phyloP scores from a whole-genome alignment of 2,113 vertebrate species.

The Phrynosoma platyrhinos region DNA sequence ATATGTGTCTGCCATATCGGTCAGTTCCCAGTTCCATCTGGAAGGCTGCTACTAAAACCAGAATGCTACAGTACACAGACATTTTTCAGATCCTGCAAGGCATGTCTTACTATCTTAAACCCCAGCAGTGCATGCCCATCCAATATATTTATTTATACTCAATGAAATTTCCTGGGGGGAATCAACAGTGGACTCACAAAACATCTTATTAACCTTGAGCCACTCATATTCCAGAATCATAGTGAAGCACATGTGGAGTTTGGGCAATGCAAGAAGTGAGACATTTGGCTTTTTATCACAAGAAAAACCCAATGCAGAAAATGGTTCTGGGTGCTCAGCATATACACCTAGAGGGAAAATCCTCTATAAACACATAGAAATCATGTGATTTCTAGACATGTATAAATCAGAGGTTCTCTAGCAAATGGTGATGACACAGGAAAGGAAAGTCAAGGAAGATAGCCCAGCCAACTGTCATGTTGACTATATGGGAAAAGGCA shows the following conservation, averaged over 20 bases:
- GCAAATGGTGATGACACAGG: background rate
- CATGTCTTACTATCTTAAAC: background rate
- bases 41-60: too few species aligned
- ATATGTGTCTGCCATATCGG: background rate
- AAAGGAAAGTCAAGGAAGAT: background rate
- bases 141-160: background rate
- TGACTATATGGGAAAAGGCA: background rate
- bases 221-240: background rate
- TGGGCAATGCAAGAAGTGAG: background rate
- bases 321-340: background rate
- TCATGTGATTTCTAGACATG: background rate
- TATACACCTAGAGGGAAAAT: background rate
- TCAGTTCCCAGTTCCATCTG: too few species aligned
- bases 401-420: background rate
- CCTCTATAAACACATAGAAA: background rate
- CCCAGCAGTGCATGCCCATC: background rate
- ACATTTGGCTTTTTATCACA: background rate
- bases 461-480: background rate
- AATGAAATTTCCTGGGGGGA: background rate
- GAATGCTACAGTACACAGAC: too few species aligned
- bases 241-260: background rate
- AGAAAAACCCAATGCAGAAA: background rate
- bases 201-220: background rate
- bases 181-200: background rate
- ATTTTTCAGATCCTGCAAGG: background rate